Percentiles rank a stretch among this genome's conserved stretches.
These are phyloP conservation scores for Candidula unifasciata DNA, from an alignment of 2,888 invertebrate species.

Conservation along the genomic window DNA sequence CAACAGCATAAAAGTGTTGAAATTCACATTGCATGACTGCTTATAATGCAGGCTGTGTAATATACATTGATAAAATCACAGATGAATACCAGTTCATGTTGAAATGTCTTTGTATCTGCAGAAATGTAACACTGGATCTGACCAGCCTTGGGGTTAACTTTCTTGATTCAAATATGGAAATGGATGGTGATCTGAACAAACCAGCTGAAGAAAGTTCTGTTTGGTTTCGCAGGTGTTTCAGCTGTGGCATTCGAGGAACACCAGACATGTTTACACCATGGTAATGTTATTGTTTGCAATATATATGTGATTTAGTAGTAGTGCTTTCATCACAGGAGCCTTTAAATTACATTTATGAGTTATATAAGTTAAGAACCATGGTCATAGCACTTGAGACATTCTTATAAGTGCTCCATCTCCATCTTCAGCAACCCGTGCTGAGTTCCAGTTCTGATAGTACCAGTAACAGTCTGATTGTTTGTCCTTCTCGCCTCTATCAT, in stretches of 20 bases:
- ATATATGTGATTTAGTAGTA: background rate
- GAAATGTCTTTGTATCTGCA: background rate
- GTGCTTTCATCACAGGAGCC: background rate
- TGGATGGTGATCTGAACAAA: background rate
- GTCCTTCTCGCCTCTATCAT: too few species aligned
- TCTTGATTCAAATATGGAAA: background rate
- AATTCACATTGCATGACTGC: too few species aligned
- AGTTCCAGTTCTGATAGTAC: too few species aligned
- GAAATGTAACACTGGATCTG: conserved; percentile 26
- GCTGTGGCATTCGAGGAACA: conserved; percentile 34
- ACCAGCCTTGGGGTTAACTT: conserved; percentile 20
- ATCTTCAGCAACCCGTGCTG: too few species aligned
- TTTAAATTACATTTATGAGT: too few species aligned
- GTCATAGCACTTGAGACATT: too few species aligned
- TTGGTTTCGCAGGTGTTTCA: conserved; percentile 28
- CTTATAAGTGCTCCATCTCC: too few species aligned
- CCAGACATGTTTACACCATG: conserved; percentile 31
- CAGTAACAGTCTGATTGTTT: too few species aligned
- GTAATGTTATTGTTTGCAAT: background rate
- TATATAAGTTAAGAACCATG: too few species aligned
- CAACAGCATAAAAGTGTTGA: too few species aligned
- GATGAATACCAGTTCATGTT: background rate
- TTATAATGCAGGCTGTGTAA: background rate
- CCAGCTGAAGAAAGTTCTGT: background rate
- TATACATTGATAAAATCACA: background rate